These are phyloP conservation scores for Gari tellinella DNA, from an alignment of 2,888 invertebrate genomes.

Conservation along the genomic window DNA sequence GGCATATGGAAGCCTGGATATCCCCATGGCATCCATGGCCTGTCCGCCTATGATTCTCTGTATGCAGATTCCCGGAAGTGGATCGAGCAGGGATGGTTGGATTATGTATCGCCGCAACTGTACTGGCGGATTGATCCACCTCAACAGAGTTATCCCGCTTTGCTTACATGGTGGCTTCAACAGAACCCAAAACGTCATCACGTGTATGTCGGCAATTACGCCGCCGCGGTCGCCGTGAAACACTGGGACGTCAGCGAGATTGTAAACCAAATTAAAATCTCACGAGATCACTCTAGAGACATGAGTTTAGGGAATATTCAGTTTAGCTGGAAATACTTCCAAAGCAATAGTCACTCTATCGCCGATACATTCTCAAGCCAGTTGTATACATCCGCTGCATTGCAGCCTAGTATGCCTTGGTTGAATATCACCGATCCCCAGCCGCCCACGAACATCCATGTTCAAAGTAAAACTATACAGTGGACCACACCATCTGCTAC, in stretches of 20 bases:
- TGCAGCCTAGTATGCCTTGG: slow-evolving; percentile 75
- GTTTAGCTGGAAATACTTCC: slow-evolving; percentile 75
- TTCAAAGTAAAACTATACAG: slow-evolving; percentile 26
- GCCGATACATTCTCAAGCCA: slow-evolving; percentile 57
- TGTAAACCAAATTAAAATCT: slow-evolving; percentile 71
- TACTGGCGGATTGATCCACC: slow-evolving; percentile 81
- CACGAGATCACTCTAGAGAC: slow-evolving; percentile 43
- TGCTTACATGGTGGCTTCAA: slow-evolving; percentile 80
- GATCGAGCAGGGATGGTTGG: slow-evolving; percentile 79
- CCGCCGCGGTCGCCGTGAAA: slow-evolving; percentile 54
- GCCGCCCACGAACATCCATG: slow-evolving; percentile 54
- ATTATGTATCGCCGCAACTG: slow-evolving; percentile 80
- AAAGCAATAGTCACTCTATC: slow-evolving; percentile 65
- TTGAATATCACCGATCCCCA: slow-evolving; percentile 44
- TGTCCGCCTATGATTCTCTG: slow-evolving; percentile 70
- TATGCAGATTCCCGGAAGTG: slow-evolving; percentile 80
- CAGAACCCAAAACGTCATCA: slow-evolving; percentile 71
- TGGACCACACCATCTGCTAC: slow-evolving; percentile 61
- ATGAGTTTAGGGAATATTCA: slow-evolving; percentile 74
- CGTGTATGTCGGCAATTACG: slow-evolving; percentile 75
- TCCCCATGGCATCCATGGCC: slow-evolving; percentile 72
- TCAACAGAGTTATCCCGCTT: slow-evolving; percentile 77
- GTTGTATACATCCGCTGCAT: slow-evolving; percentile 65
- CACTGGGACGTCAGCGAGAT: slow-evolving; percentile 74
- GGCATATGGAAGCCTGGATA: slow-evolving; percentile 80